Evolutionary conservation across 2,113 vertebrate species (phyloP).

Genomic region (Propithecus coquereli): DNA sequence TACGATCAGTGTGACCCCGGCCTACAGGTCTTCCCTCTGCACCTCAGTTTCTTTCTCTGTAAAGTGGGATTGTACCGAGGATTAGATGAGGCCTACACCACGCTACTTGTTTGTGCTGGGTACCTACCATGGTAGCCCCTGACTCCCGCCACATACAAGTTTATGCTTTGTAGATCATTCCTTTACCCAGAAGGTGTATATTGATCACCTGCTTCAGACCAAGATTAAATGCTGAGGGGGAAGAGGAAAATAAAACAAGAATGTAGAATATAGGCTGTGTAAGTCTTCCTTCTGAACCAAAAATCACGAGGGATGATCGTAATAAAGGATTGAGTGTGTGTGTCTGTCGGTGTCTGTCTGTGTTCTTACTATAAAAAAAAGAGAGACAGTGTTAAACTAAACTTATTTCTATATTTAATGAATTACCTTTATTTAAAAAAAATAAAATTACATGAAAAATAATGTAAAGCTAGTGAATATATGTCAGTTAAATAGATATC

Average conservation of each 20-base stretch:
- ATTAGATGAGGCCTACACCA: not conserved
- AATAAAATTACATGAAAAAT: not conserved
- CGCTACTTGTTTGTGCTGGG: accelerated
- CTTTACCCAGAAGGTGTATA: not conserved
- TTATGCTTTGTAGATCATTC: not conserved
- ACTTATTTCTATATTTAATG: not conserved
- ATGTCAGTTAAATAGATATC: not conserved
- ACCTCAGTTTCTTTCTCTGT: not conserved
- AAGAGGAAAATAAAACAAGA: not conserved
- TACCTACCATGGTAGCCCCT: too few relatives aligned
- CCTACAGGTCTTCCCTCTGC: not conserved
- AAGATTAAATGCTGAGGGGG: not conserved
- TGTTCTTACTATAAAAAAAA: not conserved
- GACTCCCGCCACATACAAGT: not conserved
- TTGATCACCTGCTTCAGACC: not conserved
- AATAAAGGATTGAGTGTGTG: not conserved
- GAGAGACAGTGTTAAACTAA: not conserved
- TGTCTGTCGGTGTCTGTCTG: too few relatives aligned
- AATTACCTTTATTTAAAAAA: not conserved
- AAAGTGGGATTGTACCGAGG: not conserved
- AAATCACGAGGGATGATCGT: not conserved
- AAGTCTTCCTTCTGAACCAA: not conserved
- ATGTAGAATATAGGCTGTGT: not conserved
- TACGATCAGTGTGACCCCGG: not conserved
- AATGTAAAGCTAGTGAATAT: not conserved